Base-by-base conservation (phyloP, 1,140 invertebrate genomes). In the Neuroterus valhalla region DNA sequence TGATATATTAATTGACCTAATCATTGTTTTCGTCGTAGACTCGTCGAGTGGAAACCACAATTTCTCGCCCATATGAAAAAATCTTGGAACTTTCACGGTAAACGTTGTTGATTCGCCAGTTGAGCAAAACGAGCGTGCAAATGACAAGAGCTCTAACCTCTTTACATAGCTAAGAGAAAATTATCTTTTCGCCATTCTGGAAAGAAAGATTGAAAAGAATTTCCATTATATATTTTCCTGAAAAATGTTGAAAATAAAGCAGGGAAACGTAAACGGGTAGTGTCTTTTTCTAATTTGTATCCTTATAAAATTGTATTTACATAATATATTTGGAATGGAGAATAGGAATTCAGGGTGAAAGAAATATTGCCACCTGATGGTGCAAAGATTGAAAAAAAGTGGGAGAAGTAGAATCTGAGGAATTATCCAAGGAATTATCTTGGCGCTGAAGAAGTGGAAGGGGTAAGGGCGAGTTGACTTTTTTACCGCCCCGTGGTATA, bases 401-500 rank as follows among this genome's bases (percentile, higher is more conserved):
- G 38, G 21, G 43, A 45, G 68, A 48, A 66, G 68, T 48, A 48
- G 75, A 66, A 67, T 74, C 38, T 52, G 45, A 68, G 23, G 66
- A 11, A 66, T 48, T 75, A 67, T 74, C 38, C 43, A 31, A 68
- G 23, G 66, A 11, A 66, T 48, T 75, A 68, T 67, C 68, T 72
- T 45, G 80, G 80, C 74, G 76, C 74, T 77, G 78, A 78, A 78
- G 72, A 72, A 74, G 71, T 70, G 75, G 71, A 67, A 55, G 74
- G 26, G 52, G 78, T 74, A 74, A 77, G 78, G 80, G 76, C 76
- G 77, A 83, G 79, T 79, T 76, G 74, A 62, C 66, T 82, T 78
- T 86, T 88, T 84, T 83, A 78, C 75, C 76, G 78, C 70, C 78
- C 75, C 42, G 68, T 46, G 52, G 50, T 21, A 73, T 67, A 55